These are phyloP conservation scores for Cerastis rubricosa DNA, from an alignment of 2,888 invertebrate genomes.

Conservation along the genomic window DNA sequence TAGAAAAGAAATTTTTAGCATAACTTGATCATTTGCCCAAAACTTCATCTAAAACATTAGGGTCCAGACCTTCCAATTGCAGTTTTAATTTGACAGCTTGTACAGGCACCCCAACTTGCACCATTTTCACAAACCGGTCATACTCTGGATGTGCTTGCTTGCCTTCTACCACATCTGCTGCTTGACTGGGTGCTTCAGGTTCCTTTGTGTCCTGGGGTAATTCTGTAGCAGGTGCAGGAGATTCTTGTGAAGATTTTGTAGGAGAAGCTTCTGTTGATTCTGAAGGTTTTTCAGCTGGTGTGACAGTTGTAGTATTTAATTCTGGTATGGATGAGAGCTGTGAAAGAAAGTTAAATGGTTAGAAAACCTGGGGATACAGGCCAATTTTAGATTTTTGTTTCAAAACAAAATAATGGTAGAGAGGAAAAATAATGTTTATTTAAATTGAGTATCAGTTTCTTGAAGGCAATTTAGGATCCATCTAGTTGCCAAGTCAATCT, in stretches of 20 bases:
- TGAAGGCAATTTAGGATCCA: background rate
- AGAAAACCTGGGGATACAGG: background rate
- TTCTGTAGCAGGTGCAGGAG: conserved; percentile 11
- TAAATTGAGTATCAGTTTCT: background rate
- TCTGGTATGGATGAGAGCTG: conserved; percentile 90
- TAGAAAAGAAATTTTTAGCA: background rate
- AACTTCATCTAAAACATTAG: conserved; percentile 92
- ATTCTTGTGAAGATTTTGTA: conserved; percentile 36
- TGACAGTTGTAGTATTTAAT: conserved; percentile 72
- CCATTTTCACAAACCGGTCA: conserved; percentile 96
- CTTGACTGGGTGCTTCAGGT: conserved; percentile 38
- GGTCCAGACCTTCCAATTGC: conserved; percentile 95
- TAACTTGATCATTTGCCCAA: conserved; percentile 69
- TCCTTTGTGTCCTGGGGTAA: conserved; percentile 31
- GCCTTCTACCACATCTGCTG: conserved; percentile 43
- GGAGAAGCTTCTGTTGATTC: conserved; percentile 35
- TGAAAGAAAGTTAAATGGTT: conserved; percentile 57
- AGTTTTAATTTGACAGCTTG: conserved; percentile 96
- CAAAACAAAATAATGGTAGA: background rate
- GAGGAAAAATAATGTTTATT: background rate
- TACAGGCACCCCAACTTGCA: conserved; percentile 96
- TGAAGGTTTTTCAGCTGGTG: conserved; percentile 23
- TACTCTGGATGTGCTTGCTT: conserved; percentile 91
- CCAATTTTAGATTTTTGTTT: background rate
- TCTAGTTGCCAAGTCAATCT: too few species aligned